Percentiles rank a stretch among this genome's conserved stretches.
phyloP scores from a whole-genome alignment of 2,113 vertebrate species.

The Pogonocichla stellata region DNA sequence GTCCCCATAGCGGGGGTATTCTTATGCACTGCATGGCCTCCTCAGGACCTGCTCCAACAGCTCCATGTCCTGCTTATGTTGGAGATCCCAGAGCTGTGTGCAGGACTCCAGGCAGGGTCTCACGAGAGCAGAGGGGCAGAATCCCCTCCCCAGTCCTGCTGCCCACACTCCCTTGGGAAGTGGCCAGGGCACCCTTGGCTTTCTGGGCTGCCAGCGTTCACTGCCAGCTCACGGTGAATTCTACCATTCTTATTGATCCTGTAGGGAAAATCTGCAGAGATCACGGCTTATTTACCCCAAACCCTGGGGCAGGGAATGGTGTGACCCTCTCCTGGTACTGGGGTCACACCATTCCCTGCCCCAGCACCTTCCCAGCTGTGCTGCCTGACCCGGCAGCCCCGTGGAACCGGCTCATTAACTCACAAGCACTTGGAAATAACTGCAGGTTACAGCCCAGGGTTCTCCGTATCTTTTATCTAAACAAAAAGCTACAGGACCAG shows the following conservation, averaged over 20 bases:
- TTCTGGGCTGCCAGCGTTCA: fast-evolving
- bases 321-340: not conserved
- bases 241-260: not conserved
- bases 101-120: not conserved
- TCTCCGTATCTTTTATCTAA: constrained; percentile 27
- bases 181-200: not conserved
- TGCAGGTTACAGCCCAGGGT: not conserved
- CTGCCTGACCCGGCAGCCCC: not conserved
- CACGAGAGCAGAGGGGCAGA: not conserved
- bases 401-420: not conserved
- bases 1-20: fast-evolving
- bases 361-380: not conserved
- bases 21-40: not conserved
- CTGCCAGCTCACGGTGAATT: not conserved
- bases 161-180: not conserved
- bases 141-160: not conserved
- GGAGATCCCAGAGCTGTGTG: not conserved
- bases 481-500: not conserved
- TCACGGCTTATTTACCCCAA: fast-evolving
- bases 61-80: fast-evolving
- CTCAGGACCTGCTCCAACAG: not conserved
- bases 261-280: not conserved
- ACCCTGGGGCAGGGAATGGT: not conserved
- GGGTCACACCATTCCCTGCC: not conserved
- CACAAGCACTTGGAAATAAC: not conserved